Conservation (phyloP, 2,797 vertebrate genomes). For the Austrolebias charrua region DNA sequence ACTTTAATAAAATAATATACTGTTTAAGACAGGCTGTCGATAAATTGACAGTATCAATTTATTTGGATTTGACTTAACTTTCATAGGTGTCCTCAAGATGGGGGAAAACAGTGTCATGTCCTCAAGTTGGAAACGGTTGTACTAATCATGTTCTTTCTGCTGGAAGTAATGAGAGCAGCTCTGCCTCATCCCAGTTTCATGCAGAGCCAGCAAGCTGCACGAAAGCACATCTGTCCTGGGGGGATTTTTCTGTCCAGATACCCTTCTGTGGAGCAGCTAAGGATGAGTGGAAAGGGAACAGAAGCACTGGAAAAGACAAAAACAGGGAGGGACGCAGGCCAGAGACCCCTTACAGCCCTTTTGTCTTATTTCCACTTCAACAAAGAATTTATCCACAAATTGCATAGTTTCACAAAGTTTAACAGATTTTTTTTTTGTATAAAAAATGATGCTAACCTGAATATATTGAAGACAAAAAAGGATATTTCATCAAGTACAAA, state of each 20-base stretch:
- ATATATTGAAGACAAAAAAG: no score
- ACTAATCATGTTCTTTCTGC: slow-evolving; percentile 44
- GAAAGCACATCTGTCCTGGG: slow-evolving; percentile 49
- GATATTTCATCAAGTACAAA: neutral
- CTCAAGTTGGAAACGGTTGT: slow-evolving; percentile 25
- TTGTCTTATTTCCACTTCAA: slow-evolving; percentile 44
- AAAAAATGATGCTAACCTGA: no score
- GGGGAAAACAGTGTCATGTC: neutral
- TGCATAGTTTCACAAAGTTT: slow-evolving; percentile 16
- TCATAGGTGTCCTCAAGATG: neutral
- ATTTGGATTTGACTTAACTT: neutral
- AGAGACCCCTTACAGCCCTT: slow-evolving; percentile 59
- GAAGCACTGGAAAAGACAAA: slow-evolving; percentile 31
- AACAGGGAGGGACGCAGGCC: slow-evolving; percentile 48
- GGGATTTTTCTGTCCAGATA: slow-evolving; percentile 36
- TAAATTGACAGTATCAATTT: no score
- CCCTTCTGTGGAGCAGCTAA: slow-evolving; percentile 32
- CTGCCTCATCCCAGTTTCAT: slow-evolving; percentile 28
- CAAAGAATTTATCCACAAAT: slow-evolving; percentile 30
- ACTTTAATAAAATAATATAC: no score
- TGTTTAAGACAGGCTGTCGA: no score
- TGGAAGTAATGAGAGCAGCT: slow-evolving; percentile 34
- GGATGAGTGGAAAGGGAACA: slow-evolving; percentile 10
- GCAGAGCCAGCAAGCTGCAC: slow-evolving; percentile 51
- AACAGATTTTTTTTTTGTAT: neutral